Conservation (phyloP, 2,888 invertebrate species). For the Erebia palarica region DNA sequence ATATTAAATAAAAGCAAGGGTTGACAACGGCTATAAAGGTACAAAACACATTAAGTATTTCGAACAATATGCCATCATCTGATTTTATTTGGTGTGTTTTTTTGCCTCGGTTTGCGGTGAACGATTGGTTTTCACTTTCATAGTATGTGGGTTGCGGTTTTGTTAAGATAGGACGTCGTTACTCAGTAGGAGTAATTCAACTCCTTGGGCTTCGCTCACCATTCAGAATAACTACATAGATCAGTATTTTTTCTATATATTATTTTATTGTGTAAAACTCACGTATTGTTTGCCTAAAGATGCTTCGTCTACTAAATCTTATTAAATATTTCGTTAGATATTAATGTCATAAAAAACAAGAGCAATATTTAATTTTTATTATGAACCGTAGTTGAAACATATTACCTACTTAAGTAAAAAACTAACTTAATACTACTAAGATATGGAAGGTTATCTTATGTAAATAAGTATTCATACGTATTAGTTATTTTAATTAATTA, state of each 20-base stretch:
- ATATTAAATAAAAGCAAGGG: neutral
- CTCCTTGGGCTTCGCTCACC: neutral
- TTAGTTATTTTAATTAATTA: too few relatives aligned
- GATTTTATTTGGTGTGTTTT: neutral
- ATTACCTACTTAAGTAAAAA: too few relatives aligned
- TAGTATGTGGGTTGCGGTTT: neutral
- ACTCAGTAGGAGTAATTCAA: neutral
- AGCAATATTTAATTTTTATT: too few relatives aligned
- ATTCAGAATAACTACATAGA: neutral
- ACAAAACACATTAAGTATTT: neutral
- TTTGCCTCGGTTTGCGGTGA: neutral
- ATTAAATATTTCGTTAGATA: neutral
- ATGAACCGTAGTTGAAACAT: too few relatives aligned
- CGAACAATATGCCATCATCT: neutral
- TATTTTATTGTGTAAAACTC: too few relatives aligned
- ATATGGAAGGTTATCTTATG: too few relatives aligned
- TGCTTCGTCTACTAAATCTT: neutral
- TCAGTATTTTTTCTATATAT: neutral
- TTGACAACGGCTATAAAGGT: neutral
- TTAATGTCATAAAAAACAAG: too few relatives aligned
- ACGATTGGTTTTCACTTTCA: constrained; percentile 1
- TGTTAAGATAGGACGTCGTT: neutral
- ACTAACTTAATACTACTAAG: too few relatives aligned
- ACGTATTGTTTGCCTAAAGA: too few relatives aligned
- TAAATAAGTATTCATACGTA: too few relatives aligned